These are phyloP conservation scores for Wasmannia auropunctata DNA, from an alignment of 1,140 invertebrate genomes.

Conservation along the genomic window DNA sequence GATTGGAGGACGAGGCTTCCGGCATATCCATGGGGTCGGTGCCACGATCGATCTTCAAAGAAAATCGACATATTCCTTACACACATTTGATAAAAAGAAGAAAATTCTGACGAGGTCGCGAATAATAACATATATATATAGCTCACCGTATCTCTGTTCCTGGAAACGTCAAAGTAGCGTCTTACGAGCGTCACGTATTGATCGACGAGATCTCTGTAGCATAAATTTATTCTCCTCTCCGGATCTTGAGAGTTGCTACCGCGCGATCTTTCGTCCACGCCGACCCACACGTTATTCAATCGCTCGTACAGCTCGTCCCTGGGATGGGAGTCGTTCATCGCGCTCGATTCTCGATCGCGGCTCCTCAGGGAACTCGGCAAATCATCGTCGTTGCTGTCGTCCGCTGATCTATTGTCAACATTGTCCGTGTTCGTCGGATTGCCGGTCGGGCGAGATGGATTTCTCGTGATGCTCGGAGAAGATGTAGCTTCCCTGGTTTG, in stretches of 20 bases:
- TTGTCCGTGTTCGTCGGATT: constrained; percentile 11
- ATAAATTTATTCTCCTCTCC: constrained; percentile 65
- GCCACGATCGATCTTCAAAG: constrained; percentile 79
- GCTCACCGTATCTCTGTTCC: constrained; percentile 82
- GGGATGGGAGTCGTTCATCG: not conserved
- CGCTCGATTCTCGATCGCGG: constrained; percentile 7
- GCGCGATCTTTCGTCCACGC: constrained; percentile 55
- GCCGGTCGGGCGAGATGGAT: not conserved
- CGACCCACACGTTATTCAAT: constrained; percentile 43
- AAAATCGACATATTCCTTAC: constrained; percentile 37
- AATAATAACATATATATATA: not conserved
- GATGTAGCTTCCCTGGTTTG: constrained; percentile 46
- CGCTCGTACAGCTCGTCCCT: constrained; percentile 31
- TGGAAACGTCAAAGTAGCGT: constrained; percentile 84
- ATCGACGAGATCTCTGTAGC: constrained; percentile 83
- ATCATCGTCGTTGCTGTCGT: constrained; percentile 50
- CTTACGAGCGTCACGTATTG: constrained; percentile 85
- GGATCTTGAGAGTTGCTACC: constrained; percentile 52
- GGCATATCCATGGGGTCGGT: constrained; percentile 89
- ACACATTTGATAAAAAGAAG: constrained; percentile 76
- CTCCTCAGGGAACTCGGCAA: not conserved
- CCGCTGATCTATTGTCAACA: constrained; percentile 32
- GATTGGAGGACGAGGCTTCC: constrained; percentile 55
- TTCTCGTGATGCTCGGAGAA: constrained; percentile 21
- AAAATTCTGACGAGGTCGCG: constrained; percentile 4